phyloP scores from a whole-genome alignment of 2,888 invertebrate genomes.

The Drosophila rellima region DNA sequence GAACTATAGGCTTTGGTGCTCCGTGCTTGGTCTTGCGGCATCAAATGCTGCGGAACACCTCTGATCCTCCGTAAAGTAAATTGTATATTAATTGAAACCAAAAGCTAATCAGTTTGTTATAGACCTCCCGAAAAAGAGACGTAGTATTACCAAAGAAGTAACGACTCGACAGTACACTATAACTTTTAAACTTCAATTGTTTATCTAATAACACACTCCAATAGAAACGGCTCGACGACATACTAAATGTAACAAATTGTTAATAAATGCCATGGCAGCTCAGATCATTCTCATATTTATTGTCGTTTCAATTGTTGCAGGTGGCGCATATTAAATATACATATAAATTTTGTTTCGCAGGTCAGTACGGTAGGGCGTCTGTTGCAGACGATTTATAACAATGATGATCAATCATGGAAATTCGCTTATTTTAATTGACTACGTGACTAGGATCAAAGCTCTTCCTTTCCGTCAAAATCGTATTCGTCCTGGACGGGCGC shows the following conservation, averaged over 20 bases:
- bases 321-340: slow-evolving; percentile 32
- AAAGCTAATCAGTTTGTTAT: background rate
- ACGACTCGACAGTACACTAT: background rate
- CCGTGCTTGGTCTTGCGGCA: slow-evolving; percentile 71
- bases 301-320: slow-evolving; percentile 51
- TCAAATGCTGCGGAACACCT: slow-evolving; percentile 63
- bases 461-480: slow-evolving; percentile 83
- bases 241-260: background rate
- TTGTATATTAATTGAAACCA: background rate
- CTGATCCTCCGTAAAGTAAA: slow-evolving; percentile 24
- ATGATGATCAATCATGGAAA: slow-evolving; percentile 57
- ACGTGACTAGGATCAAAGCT: slow-evolving; percentile 78
- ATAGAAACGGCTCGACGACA: background rate
- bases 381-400: slow-evolving; percentile 36
- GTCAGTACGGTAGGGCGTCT: slow-evolving; percentile 38
- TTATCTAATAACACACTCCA: background rate
- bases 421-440: slow-evolving; percentile 29
- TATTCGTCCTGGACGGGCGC: slow-evolving; percentile 84
- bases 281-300: slow-evolving; percentile 43
- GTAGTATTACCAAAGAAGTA: background rate
- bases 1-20: slow-evolving; percentile 72
- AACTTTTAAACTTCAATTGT: background rate
- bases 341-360: slow-evolving; percentile 35
- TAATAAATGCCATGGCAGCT: slow-evolving; percentile 49
- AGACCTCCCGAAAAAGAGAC: slow-evolving; percentile 8